Evolutionary conservation across 2,888 invertebrate genomes (phyloP).

Genomic region (Drosophila macrothrix): DNA sequence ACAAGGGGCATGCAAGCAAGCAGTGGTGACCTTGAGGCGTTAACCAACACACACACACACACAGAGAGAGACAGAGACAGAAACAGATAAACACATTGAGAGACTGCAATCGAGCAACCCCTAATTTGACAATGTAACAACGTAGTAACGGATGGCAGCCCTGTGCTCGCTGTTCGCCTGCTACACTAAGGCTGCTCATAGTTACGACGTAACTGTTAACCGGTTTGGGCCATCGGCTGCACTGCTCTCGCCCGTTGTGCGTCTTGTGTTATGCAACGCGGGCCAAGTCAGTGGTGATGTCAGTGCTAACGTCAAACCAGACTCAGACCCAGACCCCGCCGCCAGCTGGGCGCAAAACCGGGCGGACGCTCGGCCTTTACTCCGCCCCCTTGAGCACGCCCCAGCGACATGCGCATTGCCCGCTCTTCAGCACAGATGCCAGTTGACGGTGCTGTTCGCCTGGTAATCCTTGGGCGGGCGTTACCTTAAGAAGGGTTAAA

Average conservation of each 20-base stretch:
- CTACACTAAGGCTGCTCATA: slow-evolving; percentile 84
- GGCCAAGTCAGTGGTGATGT: slow-evolving; percentile 20
- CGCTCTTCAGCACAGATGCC: background rate
- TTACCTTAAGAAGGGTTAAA: slow-evolving; percentile 86
- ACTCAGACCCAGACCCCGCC: slow-evolving; percentile 20
- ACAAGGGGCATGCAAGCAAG: slow-evolving; percentile 33
- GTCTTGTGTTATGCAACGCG: slow-evolving; percentile 62
- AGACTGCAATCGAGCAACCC: slow-evolving; percentile 40
- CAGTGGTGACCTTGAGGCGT: slow-evolving; percentile 60
- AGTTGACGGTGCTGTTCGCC: slow-evolving; percentile 74
- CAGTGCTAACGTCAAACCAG: slow-evolving; percentile 58
- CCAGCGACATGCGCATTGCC: slow-evolving; percentile 63
- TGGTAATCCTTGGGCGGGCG: slow-evolving; percentile 85
- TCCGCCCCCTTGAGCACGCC: slow-evolving; percentile 74
- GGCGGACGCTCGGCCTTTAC: slow-evolving; percentile 59
- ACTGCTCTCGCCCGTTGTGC: slow-evolving; percentile 52
- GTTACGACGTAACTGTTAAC: slow-evolving; percentile 85
- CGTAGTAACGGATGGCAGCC: slow-evolving; percentile 75
- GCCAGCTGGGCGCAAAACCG: slow-evolving; percentile 39
- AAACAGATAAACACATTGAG: background rate
- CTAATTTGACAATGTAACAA: slow-evolving; percentile 72
- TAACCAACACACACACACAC: slow-evolving; percentile 17
- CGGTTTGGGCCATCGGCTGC: slow-evolving; percentile 54
- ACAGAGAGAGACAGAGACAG: slow-evolving; percentile 1
- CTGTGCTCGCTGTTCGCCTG: slow-evolving; percentile 76